phyloP scores from a whole-genome alignment of 2,888 invertebrate genomes.

The Nemotelus pantherinus region DNA sequence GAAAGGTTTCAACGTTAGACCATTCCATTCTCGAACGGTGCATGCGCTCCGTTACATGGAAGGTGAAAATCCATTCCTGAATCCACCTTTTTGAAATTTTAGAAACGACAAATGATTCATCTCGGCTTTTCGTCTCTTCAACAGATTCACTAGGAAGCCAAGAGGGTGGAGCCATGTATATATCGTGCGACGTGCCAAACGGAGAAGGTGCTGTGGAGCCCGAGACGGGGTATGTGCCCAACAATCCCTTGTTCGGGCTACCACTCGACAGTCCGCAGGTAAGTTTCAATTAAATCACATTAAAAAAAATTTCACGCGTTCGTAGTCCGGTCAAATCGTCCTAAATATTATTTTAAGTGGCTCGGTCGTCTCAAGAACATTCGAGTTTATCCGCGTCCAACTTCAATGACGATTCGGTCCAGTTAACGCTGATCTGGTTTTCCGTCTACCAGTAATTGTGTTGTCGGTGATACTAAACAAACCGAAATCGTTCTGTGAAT shows the following conservation, averaged over 20 bases:
- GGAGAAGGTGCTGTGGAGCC: constrained; percentile 64
- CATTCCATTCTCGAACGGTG: constrained; percentile 1
- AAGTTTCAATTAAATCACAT: constrained; percentile 52
- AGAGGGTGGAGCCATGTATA: constrained; percentile 67
- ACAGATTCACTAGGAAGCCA: constrained; percentile 66
- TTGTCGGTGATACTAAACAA: neutral
- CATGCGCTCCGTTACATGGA: constrained; percentile 28
- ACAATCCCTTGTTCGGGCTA: constrained; percentile 66
- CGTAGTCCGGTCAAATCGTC: neutral
- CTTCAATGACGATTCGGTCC: neutral
- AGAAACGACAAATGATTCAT: constrained; percentile 14
- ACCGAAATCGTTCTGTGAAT: neutral
- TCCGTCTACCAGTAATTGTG: too few relatives aligned
- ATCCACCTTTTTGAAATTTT: neutral
- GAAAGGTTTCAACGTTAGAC: neutral
- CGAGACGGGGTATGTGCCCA: constrained; percentile 66
- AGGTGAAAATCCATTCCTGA: constrained; percentile 21
- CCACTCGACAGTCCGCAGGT: constrained; percentile 66
- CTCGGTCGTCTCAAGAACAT: neutral
- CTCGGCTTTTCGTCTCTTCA: constrained; percentile 31
- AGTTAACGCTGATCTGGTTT: neutral
- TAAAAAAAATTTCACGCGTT: neutral
- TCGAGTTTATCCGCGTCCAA: neutral
- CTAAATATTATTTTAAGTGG: neutral
- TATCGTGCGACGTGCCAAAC: constrained; percentile 66